phyloP scores from a whole-genome alignment of 2,113 vertebrate genomes.

The Arothron firmamentum region DNA sequence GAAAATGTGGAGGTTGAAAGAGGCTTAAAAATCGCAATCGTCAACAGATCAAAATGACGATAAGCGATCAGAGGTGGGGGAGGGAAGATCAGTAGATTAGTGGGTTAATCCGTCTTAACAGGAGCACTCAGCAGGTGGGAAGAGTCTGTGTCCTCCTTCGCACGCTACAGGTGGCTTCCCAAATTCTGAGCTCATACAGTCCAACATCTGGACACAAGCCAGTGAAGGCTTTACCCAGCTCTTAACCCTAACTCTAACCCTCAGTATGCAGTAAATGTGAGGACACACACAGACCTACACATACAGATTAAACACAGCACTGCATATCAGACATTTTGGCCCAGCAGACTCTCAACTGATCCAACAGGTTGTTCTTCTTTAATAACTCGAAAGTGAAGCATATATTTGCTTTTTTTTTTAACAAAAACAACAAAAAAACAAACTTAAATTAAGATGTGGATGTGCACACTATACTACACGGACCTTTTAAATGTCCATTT shows the following conservation, averaged over 20 bases:
- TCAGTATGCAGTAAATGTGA: no score
- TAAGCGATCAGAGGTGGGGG: constrained; percentile 6
- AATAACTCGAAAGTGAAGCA: neutral
- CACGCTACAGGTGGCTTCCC: constrained; percentile 37
- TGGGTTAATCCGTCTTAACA: constrained; percentile 57
- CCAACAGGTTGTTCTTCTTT: neutral
- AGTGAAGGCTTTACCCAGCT: neutral
- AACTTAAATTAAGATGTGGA: no score
- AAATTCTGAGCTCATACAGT: neutral
- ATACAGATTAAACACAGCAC: neutral
- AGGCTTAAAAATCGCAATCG: neutral
- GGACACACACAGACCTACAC: constrained; percentile 5
- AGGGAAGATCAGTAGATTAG: constrained; percentile 43
- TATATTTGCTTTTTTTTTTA: no score
- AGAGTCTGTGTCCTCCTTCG: constrained; percentile 10
- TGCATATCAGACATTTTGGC: no score
- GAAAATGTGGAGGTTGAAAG: neutral
- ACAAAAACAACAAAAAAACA: no score
- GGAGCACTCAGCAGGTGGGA: constrained; percentile 20
- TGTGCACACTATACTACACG: no score
- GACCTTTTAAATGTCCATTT: no score
- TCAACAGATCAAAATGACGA: neutral
- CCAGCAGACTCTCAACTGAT: no score
- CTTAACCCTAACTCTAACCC: no score
- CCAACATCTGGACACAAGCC: constrained; percentile 10